Conservation (phyloP, 1,140 invertebrate genomes). For the Atta cephalotes region DNA sequence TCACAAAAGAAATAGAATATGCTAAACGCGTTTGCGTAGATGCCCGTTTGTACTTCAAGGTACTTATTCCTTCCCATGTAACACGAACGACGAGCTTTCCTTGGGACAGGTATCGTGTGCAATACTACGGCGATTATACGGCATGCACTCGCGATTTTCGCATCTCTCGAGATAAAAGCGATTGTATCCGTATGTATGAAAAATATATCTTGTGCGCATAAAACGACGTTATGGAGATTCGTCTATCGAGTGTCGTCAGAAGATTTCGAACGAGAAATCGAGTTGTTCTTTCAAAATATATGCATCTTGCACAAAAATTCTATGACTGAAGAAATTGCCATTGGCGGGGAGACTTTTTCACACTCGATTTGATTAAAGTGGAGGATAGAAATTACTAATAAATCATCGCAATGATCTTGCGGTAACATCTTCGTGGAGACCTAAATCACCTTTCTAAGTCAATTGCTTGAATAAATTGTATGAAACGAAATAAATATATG, state of each 20-base stretch:
- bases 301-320: neutral
- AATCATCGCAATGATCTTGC: neutral
- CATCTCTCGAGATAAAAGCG: constrained; percentile 17
- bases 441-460: neutral
- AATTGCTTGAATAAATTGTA: neutral
- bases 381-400: neutral
- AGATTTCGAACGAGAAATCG: constrained; percentile 32
- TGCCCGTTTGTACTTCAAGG: constrained; percentile 44
- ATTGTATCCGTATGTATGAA: constrained; percentile 15
- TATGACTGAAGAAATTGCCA: constrained; percentile 17
- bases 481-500: neutral
- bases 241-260: neutral
- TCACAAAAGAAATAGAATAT: constrained; percentile 23
- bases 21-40: constrained; percentile 29
- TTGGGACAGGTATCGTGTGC: neutral
- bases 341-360: neutral
- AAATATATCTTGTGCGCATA: constrained; percentile 22
- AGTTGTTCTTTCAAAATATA: constrained; percentile 2
- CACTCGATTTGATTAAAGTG: neutral
- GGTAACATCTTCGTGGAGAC: neutral
- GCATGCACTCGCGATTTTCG: constrained; percentile 16
- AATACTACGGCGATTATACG: neutral
- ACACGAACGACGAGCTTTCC: constrained; percentile 17
- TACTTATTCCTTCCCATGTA: constrained; percentile 34
- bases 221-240: constrained; percentile 19